These are phyloP conservation scores for Stenchaetothrips biformis DNA, from an alignment of 2,888 invertebrate genomes.

Conservation along the genomic window DNA sequence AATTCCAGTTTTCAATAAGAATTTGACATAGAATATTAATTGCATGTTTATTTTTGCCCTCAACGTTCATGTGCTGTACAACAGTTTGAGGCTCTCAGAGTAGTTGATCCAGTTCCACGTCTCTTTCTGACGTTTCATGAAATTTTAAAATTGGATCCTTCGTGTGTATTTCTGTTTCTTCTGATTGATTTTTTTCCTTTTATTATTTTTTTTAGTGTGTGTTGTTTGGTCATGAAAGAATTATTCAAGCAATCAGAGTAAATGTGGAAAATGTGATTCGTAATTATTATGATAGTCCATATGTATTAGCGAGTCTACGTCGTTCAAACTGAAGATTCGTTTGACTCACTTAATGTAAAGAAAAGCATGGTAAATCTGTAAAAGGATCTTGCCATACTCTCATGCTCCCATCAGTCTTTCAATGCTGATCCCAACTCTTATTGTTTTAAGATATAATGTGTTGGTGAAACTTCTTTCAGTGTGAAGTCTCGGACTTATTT, in stretches of 20 bases:
- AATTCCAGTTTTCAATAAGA: neutral
- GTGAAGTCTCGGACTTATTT: no score
- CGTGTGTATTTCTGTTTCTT: neutral
- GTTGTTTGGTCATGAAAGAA: neutral
- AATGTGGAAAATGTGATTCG: neutral
- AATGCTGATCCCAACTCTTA: neutral
- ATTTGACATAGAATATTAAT: neutral
- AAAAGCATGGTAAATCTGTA: no score
- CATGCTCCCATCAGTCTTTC: conserved; percentile 14
- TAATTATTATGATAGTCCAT: neutral
- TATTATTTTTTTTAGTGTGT: neutral
- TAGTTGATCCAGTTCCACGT: no score
- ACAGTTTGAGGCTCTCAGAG: no score
- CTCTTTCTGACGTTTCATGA: no score
- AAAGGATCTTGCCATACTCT: neutral
- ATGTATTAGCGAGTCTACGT: no score
- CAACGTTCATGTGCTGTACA: no score
- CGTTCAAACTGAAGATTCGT: no score
- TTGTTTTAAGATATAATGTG: no score
- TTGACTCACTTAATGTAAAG: neutral
- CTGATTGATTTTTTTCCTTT: neutral
- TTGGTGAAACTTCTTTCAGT: no score
- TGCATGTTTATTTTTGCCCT: no score
- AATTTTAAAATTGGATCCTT: neutral
- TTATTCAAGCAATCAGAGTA: conserved; percentile 2